Conservation (phyloP, 1,140 invertebrate species). For the Brachionus paranguensis region DNA sequence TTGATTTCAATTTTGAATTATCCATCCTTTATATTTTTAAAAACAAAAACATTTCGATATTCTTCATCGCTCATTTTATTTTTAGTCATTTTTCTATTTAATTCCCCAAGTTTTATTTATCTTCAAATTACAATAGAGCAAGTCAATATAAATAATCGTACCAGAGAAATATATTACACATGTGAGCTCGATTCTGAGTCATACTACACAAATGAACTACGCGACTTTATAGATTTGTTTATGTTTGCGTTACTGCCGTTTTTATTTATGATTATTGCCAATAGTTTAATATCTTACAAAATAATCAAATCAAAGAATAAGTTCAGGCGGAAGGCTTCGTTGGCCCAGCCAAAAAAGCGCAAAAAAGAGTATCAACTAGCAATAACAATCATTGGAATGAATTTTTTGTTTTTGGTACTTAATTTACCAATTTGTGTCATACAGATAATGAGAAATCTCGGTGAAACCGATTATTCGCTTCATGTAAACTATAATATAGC, state of each 20-base stretch:
- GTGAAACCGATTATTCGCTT: not conserved
- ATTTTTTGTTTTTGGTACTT: not conserved
- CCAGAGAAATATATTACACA: not conserved
- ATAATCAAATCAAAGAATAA: constrained; percentile 10
- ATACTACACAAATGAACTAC: not conserved
- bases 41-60: not conserved
- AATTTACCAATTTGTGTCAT: constrained; percentile 25
- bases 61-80: not conserved
- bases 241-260: not conserved
- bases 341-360: not conserved
- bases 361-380: constrained; percentile 29
- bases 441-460: not conserved
- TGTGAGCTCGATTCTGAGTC: not conserved
- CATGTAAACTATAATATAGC: not conserved
- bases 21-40: not conserved
- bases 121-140: not conserved
- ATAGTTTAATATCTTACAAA: not conserved
- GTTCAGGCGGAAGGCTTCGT: not conserved
- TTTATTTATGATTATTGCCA: not conserved
- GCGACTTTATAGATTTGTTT: not conserved
- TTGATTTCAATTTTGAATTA: not conserved
- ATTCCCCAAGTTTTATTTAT: constrained; percentile 7
- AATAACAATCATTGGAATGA: not conserved
- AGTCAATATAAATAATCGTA: not conserved
- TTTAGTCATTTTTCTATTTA: not conserved